Conservation (phyloP, 2,888 invertebrate genomes). For the Corythucha ciliata region DNA sequence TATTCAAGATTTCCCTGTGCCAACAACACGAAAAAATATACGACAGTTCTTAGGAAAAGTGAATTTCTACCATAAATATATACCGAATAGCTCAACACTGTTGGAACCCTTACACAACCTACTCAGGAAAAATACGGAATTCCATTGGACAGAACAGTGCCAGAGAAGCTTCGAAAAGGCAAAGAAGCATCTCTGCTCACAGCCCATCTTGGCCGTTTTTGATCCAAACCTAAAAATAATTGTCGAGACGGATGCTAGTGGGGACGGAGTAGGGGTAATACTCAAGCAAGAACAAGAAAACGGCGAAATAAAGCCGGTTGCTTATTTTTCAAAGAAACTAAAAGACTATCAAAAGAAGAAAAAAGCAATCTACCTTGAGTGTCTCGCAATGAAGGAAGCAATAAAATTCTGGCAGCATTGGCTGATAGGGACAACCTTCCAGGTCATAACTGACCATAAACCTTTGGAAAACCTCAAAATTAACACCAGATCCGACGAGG, state of each 20-base stretch:
- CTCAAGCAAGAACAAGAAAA: constrained; percentile 30
- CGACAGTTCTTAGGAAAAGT: constrained; percentile 16
- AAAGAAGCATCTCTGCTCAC: constrained; percentile 29
- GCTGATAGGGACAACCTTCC: constrained; percentile 12
- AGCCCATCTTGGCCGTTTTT: constrained; percentile 36
- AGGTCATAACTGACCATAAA: constrained; percentile 16
- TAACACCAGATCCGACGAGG: constrained; percentile 9
- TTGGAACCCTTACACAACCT: constrained; percentile 22
- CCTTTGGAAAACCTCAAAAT: constrained; percentile 13
- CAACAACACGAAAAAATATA: constrained; percentile 14
- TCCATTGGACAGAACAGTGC: constrained; percentile 18
- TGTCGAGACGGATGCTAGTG: constrained; percentile 36
- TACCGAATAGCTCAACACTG: constrained; percentile 9
- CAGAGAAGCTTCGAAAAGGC: constrained; percentile 14
- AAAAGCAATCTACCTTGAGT: constrained; percentile 24
- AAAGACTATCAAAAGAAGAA: constrained; percentile 21
- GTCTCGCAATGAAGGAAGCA: constrained; percentile 18
- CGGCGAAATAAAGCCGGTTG: constrained; percentile 19
- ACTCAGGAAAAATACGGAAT: constrained; percentile 14
- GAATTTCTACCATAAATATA: constrained; percentile 18
- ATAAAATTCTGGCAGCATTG: constrained; percentile 15
- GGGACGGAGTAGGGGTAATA: constrained; percentile 33
- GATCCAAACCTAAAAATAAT: constrained; percentile 33
- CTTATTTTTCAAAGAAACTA: constrained; percentile 10
- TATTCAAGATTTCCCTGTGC: constrained; percentile 15